These are phyloP conservation scores for Perccottus glenii DNA, from an alignment of 2,113 vertebrate species.

Conservation along the genomic window DNA sequence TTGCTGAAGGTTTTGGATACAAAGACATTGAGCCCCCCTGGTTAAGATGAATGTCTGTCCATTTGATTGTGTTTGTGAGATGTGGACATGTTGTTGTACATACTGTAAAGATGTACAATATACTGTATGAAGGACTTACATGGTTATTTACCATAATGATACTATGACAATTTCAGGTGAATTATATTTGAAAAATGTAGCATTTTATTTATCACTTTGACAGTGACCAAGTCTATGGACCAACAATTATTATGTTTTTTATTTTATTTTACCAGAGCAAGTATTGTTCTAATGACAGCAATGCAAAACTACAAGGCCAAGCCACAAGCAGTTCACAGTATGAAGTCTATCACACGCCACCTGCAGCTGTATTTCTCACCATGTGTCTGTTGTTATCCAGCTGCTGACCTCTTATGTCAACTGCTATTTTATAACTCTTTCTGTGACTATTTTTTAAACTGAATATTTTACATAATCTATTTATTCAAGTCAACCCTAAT, in stretches of 20 bases:
- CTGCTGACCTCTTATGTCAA: constrained; percentile 42
- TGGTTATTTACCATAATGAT: constrained; percentile 84
- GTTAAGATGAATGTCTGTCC: constrained; percentile 56
- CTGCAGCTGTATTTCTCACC: constrained; percentile 37
- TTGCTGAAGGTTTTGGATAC: constrained; percentile 26
- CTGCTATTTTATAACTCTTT: constrained; percentile 58
- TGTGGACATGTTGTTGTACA: constrained; percentile 79
- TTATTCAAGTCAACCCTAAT: constrained; percentile 33
- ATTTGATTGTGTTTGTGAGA: constrained; percentile 25
- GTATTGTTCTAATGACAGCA: constrained; percentile 69
- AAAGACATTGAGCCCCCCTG: constrained; percentile 25
- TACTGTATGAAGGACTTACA: constrained; percentile 77
- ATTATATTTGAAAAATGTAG: constrained; percentile 87
- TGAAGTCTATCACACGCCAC: constrained; percentile 5
- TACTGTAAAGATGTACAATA: constrained; percentile 86
- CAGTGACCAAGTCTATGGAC: constrained; percentile 83
- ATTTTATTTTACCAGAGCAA: constrained; percentile 78
- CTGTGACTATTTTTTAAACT: constrained; percentile 59
- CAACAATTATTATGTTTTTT: constrained; percentile 64
- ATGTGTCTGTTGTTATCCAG: constrained; percentile 34
- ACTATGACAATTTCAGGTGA: constrained; percentile 84
- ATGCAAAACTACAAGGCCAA: constrained; percentile 73
- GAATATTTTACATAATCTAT: constrained; percentile 69
- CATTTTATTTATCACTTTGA: constrained; percentile 78
- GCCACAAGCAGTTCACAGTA: constrained; percentile 8